Evolutionary conservation across 2,888 invertebrate genomes (phyloP).

Genomic region (Chloroclysta siterata): DNA sequence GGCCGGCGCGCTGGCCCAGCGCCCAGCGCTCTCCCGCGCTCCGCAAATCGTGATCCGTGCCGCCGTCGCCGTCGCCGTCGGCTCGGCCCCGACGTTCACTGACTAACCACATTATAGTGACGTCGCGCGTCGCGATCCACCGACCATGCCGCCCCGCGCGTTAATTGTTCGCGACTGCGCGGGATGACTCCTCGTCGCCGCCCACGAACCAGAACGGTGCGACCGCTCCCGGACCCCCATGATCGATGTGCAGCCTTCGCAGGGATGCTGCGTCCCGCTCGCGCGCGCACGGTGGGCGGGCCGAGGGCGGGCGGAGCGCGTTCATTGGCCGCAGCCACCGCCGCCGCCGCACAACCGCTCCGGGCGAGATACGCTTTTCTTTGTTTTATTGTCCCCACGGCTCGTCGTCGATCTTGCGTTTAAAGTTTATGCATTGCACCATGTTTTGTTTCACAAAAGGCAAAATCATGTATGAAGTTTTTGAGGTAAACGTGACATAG

Average conservation of each 20-base stretch:
- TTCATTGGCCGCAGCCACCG: conserved; percentile 52
- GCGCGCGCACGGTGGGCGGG: conserved; percentile 54
- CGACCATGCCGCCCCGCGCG: conserved; percentile 76
- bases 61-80: conserved; percentile 81
- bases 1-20: conserved; percentile 80
- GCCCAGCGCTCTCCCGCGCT: conserved; percentile 78
- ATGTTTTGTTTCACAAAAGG: conserved; percentile 83
- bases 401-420: conserved; percentile 83
- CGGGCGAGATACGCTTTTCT: conserved; percentile 78
- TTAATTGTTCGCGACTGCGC: conserved; percentile 84
- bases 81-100: conserved; percentile 86
- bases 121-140: conserved; percentile 71
- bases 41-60: conserved; percentile 71
- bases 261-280: conserved; percentile 76
- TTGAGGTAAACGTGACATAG: conserved; percentile 74
- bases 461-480: conserved; percentile 80
- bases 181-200: conserved; percentile 71
- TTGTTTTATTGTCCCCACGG: conserved; percentile 85
- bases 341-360: conserved; percentile 60
- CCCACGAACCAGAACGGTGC: conserved; percentile 75
- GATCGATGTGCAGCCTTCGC: conserved; percentile 78
- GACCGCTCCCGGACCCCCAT: conserved; percentile 73
- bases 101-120: conserved; percentile 87
- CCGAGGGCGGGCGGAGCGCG: conserved; percentile 53
- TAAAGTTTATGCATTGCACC: conserved; percentile 84